phyloP scores from a whole-genome alignment of 2,113 vertebrate species.

The Anthoscopus minutus region DNA sequence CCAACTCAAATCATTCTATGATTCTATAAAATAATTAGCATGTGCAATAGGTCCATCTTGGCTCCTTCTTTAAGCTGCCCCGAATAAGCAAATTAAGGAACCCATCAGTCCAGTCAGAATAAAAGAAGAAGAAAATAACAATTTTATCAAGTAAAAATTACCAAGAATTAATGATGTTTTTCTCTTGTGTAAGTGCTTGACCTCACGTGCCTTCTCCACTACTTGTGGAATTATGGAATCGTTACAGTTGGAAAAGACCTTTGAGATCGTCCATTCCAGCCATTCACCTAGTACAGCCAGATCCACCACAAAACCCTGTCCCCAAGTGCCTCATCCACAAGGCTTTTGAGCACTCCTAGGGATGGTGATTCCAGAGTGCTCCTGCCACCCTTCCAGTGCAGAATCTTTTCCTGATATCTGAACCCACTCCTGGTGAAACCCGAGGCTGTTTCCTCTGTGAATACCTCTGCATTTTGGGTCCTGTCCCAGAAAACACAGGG shows the following conservation, averaged over 20 bases:
- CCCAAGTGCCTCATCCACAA: not conserved
- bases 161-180: not conserved
- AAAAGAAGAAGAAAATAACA: not conserved
- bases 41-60: not conserved
- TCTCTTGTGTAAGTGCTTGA: not conserved
- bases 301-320: not conserved
- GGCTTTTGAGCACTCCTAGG: not conserved
- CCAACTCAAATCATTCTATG: not conserved
- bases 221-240: not conserved
- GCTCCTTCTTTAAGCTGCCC: not conserved
- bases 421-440: not conserved
- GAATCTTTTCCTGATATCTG: no score
- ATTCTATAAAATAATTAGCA: not conserved
- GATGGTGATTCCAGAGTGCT: not conserved
- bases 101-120: accelerated
- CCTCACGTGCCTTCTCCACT: accelerated
- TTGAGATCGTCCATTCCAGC: not conserved
- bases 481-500: not conserved
- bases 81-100: not conserved
- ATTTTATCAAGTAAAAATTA: no score
- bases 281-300: not conserved
- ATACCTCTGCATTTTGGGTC: not conserved
- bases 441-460: not conserved
- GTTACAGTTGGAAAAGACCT: not conserved
- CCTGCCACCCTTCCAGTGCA: not conserved